These are phyloP conservation scores for Leptopilina boulardi DNA, from an alignment of 1,140 invertebrate genomes.

Conservation along the genomic window DNA sequence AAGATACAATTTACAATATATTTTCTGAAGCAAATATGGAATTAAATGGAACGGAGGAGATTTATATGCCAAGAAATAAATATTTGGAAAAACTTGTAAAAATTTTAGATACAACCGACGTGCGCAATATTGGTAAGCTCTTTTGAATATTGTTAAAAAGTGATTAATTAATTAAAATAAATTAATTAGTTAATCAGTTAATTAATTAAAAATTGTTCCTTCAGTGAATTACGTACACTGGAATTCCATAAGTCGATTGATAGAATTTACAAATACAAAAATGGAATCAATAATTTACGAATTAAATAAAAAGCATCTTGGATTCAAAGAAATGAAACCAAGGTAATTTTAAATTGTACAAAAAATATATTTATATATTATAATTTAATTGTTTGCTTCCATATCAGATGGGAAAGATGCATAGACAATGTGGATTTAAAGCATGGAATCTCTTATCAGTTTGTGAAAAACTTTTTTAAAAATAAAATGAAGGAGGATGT, in stretches of 20 bases:
- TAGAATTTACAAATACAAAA: neutral
- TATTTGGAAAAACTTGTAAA: neutral
- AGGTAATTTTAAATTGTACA: neutral
- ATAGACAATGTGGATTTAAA: neutral
- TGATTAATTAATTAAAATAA: neutral
- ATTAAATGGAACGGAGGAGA: neutral
- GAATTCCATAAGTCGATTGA: neutral
- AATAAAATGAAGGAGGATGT: neutral
- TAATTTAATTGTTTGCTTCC: neutral
- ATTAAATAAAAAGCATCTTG: neutral
- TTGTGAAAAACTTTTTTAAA: conserved; percentile 25
- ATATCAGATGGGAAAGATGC: conserved; percentile 26
- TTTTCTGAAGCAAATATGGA: neutral
- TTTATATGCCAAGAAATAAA: neutral
- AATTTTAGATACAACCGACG: neutral
- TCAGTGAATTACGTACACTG: conserved; percentile 11
- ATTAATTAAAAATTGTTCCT: neutral
- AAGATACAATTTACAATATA: neutral
- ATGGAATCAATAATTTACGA: neutral
- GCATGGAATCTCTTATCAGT: conserved; percentile 23
- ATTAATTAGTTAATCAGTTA: neutral
- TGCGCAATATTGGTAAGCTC: neutral
- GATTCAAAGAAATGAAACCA: neutral
- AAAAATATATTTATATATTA: neutral
- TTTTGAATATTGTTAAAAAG: neutral